A percentile compares a stretch with the other conserved stretches of the same genome.
Evolutionary conservation across 2,797 vertebrate species (phyloP).

Genomic region (Ctenosaura bakeri): DNA sequence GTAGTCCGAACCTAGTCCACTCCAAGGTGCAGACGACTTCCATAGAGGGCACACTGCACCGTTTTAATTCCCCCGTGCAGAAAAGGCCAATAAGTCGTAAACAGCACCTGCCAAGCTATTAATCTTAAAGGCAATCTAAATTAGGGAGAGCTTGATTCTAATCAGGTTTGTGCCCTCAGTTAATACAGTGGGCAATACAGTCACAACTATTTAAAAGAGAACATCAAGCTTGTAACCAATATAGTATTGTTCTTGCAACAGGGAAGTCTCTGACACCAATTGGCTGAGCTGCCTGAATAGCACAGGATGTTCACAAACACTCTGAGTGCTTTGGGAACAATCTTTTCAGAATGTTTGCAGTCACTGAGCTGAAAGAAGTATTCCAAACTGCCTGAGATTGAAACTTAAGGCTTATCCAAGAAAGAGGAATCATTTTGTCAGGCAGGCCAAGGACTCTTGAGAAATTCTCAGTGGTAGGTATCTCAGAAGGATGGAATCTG

Average conservation of each 20-base stretch:
- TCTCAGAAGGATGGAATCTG: no score
- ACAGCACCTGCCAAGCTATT: constrained; percentile 53
- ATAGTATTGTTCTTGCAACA: neutral
- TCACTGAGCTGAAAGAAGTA: no score
- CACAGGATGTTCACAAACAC: neutral
- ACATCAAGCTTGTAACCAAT: neutral
- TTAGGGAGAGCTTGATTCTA: constrained; percentile 58
- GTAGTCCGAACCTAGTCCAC: no score
- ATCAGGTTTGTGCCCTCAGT: constrained; percentile 53
- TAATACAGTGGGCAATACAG: constrained; percentile 49
- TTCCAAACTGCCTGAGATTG: neutral
- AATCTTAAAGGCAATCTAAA: constrained; percentile 47
- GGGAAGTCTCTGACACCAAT: neutral
- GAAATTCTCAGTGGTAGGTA: neutral
- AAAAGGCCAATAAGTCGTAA: constrained; percentile 36
- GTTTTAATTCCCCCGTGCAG: no score
- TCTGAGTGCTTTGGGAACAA: neutral
- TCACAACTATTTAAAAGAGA: constrained; percentile 31
- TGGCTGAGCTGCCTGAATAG: neutral
- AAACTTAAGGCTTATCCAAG: neutral
- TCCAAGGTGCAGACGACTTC: no score
- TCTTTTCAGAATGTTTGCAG: neutral
- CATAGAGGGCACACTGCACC: no score
- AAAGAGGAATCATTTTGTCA: neutral
- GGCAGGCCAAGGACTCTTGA: neutral